phyloP scores from a whole-genome alignment of 1,140 invertebrate species.

The Chelonus insularis region DNA sequence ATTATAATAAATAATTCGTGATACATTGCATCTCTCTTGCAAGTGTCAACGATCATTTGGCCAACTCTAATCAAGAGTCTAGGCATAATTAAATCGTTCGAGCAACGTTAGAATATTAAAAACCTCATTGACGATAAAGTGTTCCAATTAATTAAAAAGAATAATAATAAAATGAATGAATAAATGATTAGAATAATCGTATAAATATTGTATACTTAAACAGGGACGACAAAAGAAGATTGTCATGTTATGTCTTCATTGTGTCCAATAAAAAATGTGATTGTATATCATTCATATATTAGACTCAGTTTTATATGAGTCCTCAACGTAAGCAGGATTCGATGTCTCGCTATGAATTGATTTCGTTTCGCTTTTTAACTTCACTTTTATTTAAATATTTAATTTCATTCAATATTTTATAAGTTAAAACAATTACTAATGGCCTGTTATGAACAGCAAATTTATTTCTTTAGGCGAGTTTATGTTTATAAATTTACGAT shows the following conservation, averaged over 20 bases:
- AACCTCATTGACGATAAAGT: conserved; percentile 30
- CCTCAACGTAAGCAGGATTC: background rate
- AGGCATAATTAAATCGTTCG: conserved; percentile 5
- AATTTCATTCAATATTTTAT: too few relatives aligned
- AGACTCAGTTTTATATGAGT: background rate
- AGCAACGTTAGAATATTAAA: conserved; percentile 20
- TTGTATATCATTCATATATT: background rate
- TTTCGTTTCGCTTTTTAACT: too few relatives aligned
- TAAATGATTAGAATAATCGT: conserved; percentile 1
- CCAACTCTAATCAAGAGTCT: background rate
- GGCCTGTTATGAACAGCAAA: too few relatives aligned
- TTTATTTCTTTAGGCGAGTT: too few relatives aligned
- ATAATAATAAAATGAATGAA: background rate
- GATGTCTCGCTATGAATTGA: background rate
- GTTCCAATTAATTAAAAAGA: too few relatives aligned
- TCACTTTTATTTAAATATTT: too few relatives aligned
- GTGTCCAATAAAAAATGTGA: too few relatives aligned
- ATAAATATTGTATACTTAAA: conserved; percentile 23
- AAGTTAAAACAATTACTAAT: too few relatives aligned
- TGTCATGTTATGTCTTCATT: background rate
- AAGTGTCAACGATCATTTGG: too few relatives aligned
- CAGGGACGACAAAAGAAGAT: background rate
- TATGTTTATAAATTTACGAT: too few relatives aligned
- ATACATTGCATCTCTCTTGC: background rate
- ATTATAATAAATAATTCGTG: background rate